Percentiles rank a stretch among this genome's conserved stretches.
These are phyloP conservation scores for Schizothorax lantsangensis DNA, from an alignment of 2,797 vertebrate genomes.

Conservation along the genomic window DNA sequence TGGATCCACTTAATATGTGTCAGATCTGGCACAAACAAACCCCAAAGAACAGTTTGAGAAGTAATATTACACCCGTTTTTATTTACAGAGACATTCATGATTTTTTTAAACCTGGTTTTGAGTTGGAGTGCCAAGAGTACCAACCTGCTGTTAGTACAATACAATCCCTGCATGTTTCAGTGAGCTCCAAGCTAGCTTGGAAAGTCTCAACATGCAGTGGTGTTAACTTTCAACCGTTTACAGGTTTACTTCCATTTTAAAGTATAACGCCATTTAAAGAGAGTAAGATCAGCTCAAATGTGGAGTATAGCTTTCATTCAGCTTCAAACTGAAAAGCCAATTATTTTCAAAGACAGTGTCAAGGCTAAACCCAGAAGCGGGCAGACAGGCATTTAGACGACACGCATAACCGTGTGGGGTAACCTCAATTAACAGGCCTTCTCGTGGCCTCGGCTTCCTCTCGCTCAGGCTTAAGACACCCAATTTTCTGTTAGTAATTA, in stretches of 20 bases:
- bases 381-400: slow-evolving; percentile 13
- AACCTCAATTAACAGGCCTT: slow-evolving; percentile 57
- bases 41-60: not conserved
- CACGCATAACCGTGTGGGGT: slow-evolving; percentile 13
- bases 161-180: not conserved
- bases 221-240: slow-evolving; percentile 7
- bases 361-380: slow-evolving; percentile 29
- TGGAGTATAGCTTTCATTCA: slow-evolving; percentile 24
- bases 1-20: not conserved
- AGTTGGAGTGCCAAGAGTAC: not conserved
- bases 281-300: slow-evolving; percentile 3
- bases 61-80: not conserved
- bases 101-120: not conserved
- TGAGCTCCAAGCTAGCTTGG: not conserved
- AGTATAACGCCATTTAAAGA: slow-evolving; percentile 15
- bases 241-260: slow-evolving; percentile 22
- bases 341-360: slow-evolving; percentile 50
- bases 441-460: slow-evolving; percentile 20
- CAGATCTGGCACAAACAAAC: too few species aligned
- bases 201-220: slow-evolving; percentile 24
- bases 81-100: not conserved
- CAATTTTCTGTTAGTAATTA: slow-evolving; percentile 55
- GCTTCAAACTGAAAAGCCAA: slow-evolving; percentile 46
- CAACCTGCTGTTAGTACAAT: not conserved
- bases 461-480: slow-evolving; percentile 46